Percentiles rank a stretch among this genome's conserved stretches.
Conservation (phyloP, 2,888 invertebrate genomes). For the Cheilosia grossa region DNA sequence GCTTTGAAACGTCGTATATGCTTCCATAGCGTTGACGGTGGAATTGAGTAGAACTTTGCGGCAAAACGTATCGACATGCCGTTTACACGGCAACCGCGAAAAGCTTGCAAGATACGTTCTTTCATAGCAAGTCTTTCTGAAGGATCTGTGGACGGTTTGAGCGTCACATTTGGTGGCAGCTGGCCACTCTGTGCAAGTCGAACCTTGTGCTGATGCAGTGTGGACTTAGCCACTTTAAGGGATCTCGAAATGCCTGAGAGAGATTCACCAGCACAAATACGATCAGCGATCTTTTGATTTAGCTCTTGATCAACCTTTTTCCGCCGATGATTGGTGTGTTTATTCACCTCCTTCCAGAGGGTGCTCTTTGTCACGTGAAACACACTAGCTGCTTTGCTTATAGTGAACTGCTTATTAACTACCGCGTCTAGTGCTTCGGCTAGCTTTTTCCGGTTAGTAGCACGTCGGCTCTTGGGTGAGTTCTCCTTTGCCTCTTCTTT, state of each 20-base stretch:
- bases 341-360: slow-evolving; percentile 72
- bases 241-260: slow-evolving; percentile 73
- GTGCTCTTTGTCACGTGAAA: slow-evolving; percentile 75
- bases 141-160: slow-evolving; percentile 43
- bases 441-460: slow-evolving; percentile 16
- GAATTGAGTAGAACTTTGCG: slow-evolving; percentile 72
- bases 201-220: slow-evolving; percentile 75
- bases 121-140: slow-evolving; percentile 40
- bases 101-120: slow-evolving; percentile 73
- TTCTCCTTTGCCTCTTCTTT: slow-evolving; percentile 37
- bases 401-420: slow-evolving; percentile 64
- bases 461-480: slow-evolving; percentile 12
- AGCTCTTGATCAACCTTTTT: slow-evolving; percentile 67
- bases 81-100: slow-evolving; percentile 73
- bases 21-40: slow-evolving; percentile 73
- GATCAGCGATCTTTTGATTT: slow-evolving; percentile 62
- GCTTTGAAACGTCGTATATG: slow-evolving; percentile 45
- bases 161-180: slow-evolving; percentile 58
- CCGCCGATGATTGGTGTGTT: slow-evolving; percentile 69
- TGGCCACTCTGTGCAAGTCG: slow-evolving; percentile 66
- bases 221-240: slow-evolving; percentile 75
- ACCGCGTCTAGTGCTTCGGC: slow-evolving; percentile 70
- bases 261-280: slow-evolving; percentile 73
- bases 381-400: slow-evolving; percentile 73
- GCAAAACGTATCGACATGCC: slow-evolving; percentile 76